Conservation (phyloP, 2,888 invertebrate species). For the Harmothoe impar region DNA sequence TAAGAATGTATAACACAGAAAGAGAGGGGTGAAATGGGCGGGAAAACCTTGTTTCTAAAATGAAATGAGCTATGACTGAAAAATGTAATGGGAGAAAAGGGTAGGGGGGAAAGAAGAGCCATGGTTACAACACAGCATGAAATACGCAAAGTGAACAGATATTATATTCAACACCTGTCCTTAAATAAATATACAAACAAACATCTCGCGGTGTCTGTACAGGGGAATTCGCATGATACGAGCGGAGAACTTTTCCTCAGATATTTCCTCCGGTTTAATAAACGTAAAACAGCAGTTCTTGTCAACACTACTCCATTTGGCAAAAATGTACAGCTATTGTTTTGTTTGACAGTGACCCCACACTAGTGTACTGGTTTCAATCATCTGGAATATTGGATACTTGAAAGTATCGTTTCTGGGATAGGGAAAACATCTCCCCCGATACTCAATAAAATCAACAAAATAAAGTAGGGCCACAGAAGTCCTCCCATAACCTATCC, state of each 20-base stretch:
- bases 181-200: constrained; percentile 34
- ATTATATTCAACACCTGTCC: neutral
- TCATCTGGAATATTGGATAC: neutral
- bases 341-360: neutral
- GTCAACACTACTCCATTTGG: neutral
- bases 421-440: neutral
- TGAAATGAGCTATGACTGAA: constrained; percentile 9
- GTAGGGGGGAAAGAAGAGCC: neutral
- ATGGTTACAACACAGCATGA: neutral
- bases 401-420: neutral
- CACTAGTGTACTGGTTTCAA: neutral
- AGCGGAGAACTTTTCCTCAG: neutral
- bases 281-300: constrained; percentile 35
- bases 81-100: neutral
- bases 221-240: constrained; percentile 15
- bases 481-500: too few species aligned
- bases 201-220: neutral
- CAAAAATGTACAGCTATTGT: constrained; percentile 48
- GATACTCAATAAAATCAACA: neutral
- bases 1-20: too few species aligned
- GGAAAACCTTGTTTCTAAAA: neutral
- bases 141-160: constrained; percentile 12
- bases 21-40: too few species aligned
- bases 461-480: neutral
- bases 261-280: neutral